These are phyloP conservation scores for Phylloscopus whistleri DNA, from an alignment of 2,113 vertebrate species.

Conservation along the genomic window DNA sequence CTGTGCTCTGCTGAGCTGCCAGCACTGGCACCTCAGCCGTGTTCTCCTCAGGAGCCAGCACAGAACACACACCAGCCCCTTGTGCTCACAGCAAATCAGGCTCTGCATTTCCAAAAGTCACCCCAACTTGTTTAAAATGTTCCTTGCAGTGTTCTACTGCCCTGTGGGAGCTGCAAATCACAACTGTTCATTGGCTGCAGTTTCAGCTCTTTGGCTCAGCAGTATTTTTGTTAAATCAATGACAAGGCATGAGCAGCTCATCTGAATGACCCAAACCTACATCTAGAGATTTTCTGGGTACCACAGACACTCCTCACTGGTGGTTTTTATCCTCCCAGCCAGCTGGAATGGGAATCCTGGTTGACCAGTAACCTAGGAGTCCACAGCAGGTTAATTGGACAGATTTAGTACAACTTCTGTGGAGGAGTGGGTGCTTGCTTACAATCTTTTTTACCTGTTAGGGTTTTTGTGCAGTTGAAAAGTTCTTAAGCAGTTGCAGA, in stretches of 20 bases:
- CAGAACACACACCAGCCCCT: background rate
- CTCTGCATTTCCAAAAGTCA: background rate
- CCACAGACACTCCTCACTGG: background rate
- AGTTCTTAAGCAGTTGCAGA: background rate
- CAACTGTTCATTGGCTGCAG: background rate
- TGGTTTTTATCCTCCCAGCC: background rate
- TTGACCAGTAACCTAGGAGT: background rate
- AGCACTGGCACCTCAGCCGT: fast-evolving
- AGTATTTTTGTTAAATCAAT: background rate
- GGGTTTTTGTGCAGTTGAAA: background rate
- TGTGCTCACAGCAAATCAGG: background rate
- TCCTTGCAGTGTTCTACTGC: fast-evolving
- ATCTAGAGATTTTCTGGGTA: background rate
- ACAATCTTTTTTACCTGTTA: background rate
- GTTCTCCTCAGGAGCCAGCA: background rate
- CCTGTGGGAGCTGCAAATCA: background rate
- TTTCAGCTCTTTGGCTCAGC: background rate
- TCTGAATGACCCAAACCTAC: background rate
- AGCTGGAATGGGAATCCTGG: background rate
- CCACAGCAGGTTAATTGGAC: background rate
- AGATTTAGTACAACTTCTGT: background rate
- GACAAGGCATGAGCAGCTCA: background rate
- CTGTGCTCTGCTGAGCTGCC: background rate
- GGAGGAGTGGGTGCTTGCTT: background rate
- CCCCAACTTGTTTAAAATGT: background rate